Percentiles rank a stretch among this genome's conserved stretches.
Evolutionary conservation across 92 coral and sea anemone species (phyloP).

Genomic region (Pocillopora grandis): DNA sequence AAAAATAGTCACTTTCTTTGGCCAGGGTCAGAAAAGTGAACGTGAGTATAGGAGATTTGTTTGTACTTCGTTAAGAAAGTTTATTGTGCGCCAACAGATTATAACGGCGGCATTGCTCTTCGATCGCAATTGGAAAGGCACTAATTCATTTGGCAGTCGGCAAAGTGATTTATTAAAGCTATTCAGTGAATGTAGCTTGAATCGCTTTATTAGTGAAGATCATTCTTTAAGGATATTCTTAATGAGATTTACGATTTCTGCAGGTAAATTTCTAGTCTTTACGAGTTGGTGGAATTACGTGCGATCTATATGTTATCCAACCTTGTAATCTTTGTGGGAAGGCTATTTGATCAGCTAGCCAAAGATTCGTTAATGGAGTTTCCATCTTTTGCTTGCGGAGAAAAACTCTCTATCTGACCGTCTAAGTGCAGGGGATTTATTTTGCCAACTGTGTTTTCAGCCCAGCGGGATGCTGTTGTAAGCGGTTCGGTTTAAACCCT

Average conservation of each 20-base stretch:
- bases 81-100: constrained; percentile 36
- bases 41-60: constrained; percentile 69
- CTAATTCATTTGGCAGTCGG: constrained; percentile 84
- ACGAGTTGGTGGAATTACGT: no score
- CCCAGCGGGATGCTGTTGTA: constrained; percentile 31
- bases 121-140: constrained; percentile 30
- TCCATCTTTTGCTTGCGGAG: constrained; percentile 3
- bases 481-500: constrained; percentile 50
- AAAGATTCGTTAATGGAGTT: constrained; percentile 5
- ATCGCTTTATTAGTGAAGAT: constrained; percentile 65
- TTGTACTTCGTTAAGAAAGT: constrained; percentile 29
- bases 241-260: constrained; percentile 48
- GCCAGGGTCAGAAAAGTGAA: constrained; percentile 78
- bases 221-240: constrained; percentile 47
- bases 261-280: background rate
- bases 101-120: constrained; percentile 49
- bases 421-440: constrained; percentile 5
- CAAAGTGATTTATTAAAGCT: constrained; percentile 66
- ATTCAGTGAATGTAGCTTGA: constrained; percentile 63
- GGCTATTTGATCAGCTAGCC: constrained; percentile 38
- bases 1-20: constrained; percentile 77
- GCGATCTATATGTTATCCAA: background rate
- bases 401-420: background rate
- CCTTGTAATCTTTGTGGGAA: background rate
- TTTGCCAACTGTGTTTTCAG: constrained; percentile 16